These are phyloP conservation scores for Allacma fusca DNA, from an alignment of 2,888 invertebrate species.

Conservation along the genomic window DNA sequence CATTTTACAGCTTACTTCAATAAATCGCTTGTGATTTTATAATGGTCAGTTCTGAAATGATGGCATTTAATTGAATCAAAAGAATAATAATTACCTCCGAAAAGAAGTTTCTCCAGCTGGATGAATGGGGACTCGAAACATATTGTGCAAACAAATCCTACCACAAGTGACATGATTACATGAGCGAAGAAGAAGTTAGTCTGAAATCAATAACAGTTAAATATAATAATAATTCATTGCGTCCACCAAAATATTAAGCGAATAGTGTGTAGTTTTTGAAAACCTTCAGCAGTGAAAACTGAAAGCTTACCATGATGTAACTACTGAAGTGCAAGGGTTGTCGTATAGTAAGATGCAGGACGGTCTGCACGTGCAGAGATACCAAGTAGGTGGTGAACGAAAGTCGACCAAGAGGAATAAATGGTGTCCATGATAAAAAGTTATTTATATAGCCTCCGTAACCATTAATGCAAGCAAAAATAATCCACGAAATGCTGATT, in stretches of 20 bases:
- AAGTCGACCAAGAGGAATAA: constrained; percentile 58
- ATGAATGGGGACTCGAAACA: constrained; percentile 53
- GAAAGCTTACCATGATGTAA: constrained; percentile 50
- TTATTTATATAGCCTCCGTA: constrained; percentile 59
- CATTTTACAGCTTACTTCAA: not conserved
- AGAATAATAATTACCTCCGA: constrained; percentile 37
- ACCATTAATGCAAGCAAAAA: constrained; percentile 62
- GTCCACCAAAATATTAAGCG: not conserved
- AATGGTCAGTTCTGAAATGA: not conserved
- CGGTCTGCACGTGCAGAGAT: constrained; percentile 49
- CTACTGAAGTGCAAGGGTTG: constrained; percentile 49
- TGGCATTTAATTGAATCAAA: not conserved
- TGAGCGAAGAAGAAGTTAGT: constrained; percentile 53
- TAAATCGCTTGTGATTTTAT: not conserved
- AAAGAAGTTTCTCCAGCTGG: constrained; percentile 50
- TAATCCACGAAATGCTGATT: constrained; percentile 60
- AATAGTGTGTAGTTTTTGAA: too few species aligned
- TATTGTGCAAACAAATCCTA: constrained; percentile 50
- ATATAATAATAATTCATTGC: constrained; percentile 4
- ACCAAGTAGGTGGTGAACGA: constrained; percentile 57
- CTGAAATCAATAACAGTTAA: constrained; percentile 40
- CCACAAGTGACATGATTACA: constrained; percentile 50
- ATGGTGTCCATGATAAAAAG: constrained; percentile 58
- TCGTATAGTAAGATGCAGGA: constrained; percentile 51
- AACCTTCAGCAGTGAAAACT: not conserved